These are phyloP conservation scores for Myripristis jacobus DNA, from an alignment of 2,797 vertebrate genomes.

Conservation along the genomic window DNA sequence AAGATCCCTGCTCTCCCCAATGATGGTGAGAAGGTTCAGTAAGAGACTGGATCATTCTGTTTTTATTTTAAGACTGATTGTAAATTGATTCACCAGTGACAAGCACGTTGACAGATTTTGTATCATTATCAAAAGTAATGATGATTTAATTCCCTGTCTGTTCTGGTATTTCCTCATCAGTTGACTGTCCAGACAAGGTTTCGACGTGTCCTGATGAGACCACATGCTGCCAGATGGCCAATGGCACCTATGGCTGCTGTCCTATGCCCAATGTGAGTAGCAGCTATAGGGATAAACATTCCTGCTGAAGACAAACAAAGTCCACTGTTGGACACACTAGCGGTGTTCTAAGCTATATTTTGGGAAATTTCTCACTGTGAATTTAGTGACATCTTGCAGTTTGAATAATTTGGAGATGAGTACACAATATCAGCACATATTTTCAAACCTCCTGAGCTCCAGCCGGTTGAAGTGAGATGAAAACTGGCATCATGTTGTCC, in stretches of 20 bases:
- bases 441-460: no score
- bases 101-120: not conserved
- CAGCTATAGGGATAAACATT: not conserved
- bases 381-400: no score
- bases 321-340: no score
- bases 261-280: constrained; percentile 80
- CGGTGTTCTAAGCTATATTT: no score
- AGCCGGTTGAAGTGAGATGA: no score
- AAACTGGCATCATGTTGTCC: no score
- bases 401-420: no score
- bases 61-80: not conserved
- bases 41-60: not conserved
- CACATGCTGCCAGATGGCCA: constrained; percentile 84
- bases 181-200: constrained; percentile 75
- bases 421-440: no score
- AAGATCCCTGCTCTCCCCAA: constrained; percentile 66
- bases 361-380: no score
- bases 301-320: not conserved
- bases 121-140: not conserved
- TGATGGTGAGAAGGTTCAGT: constrained; percentile 36
- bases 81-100: no score
- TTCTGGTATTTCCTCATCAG: constrained; percentile 46
- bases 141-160: not conserved
- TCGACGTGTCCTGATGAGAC: constrained; percentile 78
- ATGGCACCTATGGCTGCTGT: constrained; percentile 80